These are phyloP conservation scores for Crocallis elinguaria DNA, from an alignment of 2,888 invertebrate species.

Conservation along the genomic window DNA sequence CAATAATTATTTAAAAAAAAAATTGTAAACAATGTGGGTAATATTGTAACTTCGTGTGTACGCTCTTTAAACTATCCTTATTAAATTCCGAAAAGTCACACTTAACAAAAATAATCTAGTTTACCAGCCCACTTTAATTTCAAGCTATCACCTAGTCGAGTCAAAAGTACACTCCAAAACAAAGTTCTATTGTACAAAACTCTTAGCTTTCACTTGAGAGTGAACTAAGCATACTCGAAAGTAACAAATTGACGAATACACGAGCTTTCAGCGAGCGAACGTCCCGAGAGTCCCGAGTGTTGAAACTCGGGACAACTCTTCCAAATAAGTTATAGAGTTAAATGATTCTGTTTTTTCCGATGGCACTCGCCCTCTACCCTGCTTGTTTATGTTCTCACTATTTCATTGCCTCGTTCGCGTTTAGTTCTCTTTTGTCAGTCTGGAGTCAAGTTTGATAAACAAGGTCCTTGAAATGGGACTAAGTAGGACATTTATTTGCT, in stretches of 20 bases:
- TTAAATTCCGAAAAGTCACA: too few relatives aligned
- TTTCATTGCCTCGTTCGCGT: slow-evolving; percentile 14
- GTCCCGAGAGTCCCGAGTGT: not conserved
- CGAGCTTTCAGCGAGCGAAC: too few relatives aligned
- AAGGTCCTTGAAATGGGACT: not conserved
- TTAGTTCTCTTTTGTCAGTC: not conserved
- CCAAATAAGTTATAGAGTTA: slow-evolving; percentile 32
- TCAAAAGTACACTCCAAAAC: too few relatives aligned
- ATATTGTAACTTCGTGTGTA: too few relatives aligned
- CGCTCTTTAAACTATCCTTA: too few relatives aligned
- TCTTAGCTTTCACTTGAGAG: too few relatives aligned
- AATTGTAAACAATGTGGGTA: too few relatives aligned
- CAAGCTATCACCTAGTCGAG: too few relatives aligned
- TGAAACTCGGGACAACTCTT: not conserved
- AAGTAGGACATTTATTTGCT: not conserved
- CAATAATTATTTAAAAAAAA: too few relatives aligned
- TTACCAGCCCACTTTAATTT: too few relatives aligned
- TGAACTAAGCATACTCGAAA: not conserved
- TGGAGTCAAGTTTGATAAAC: slow-evolving; percentile 5
- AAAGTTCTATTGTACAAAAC: too few relatives aligned
- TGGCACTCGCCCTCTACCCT: slow-evolving; percentile 8
- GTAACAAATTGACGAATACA: slow-evolving; percentile 3
- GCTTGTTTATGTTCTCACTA: slow-evolving; percentile 35
- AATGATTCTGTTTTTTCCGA: slow-evolving; percentile 41
- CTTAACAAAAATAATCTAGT: too few relatives aligned